phyloP scores from a whole-genome alignment of 2,888 invertebrate genomes.

The Trichogramma evanescens region DNA sequence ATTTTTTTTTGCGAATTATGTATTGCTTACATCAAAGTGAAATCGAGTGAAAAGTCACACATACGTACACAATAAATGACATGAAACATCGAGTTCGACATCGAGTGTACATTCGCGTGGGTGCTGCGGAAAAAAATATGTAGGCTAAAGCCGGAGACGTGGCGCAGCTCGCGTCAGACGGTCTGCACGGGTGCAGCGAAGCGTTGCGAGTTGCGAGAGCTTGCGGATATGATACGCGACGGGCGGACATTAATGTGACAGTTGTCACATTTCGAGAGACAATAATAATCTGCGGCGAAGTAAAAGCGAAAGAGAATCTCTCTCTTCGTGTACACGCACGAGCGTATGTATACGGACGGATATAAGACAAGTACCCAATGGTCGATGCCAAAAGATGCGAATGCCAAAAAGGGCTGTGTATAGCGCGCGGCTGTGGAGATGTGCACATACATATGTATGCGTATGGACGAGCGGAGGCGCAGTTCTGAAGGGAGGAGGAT shows the following conservation, averaged over 20 bases:
- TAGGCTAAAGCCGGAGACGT: not conserved
- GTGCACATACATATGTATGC: too few relatives aligned
- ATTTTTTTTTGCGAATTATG: not conserved
- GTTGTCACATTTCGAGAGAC: slow-evolving; percentile 37
- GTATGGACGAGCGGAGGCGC: slow-evolving; percentile 21
- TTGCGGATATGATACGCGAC: slow-evolving; percentile 31
- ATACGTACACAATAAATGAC: not conserved
- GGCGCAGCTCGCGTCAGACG: slow-evolving; percentile 15
- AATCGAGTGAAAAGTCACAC: slow-evolving; percentile 29
- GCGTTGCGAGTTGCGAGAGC: slow-evolving; percentile 22
- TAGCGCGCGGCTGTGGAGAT: slow-evolving; percentile 1
- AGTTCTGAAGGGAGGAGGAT: too few relatives aligned
- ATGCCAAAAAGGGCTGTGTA: slow-evolving; percentile 13
- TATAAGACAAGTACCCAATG: not conserved
- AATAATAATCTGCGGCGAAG: slow-evolving; percentile 33
- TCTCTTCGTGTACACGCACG: not conserved
- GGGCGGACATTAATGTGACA: slow-evolving; percentile 41
- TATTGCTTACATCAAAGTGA: slow-evolving; percentile 1
- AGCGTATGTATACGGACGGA: too few relatives aligned
- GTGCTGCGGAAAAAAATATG: not conserved
- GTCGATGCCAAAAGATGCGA: not conserved
- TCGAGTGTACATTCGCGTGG: slow-evolving; percentile 25
- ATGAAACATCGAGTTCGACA: slow-evolving; percentile 5
- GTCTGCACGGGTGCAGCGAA: slow-evolving; percentile 28
- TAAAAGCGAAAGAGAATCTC: slow-evolving; percentile 20